phyloP scores from a whole-genome alignment of 2,797 vertebrate genomes.

The Menidia menidia region DNA sequence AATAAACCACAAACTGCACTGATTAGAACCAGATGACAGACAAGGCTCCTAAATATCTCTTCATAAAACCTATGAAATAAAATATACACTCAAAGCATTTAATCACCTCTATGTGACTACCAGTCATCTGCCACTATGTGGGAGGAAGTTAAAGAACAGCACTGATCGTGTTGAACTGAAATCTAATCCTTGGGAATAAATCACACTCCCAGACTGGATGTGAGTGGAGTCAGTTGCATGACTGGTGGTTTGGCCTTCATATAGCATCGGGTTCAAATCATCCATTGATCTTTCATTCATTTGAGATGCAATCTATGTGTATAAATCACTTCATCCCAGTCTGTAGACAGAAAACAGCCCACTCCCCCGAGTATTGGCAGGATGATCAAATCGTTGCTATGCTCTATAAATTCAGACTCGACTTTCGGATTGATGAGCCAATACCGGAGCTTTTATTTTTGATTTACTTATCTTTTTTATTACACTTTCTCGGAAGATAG shows the following conservation, averaged over 20 bases:
- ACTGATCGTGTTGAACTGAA: constrained; percentile 61
- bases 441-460: constrained; percentile 12
- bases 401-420: constrained; percentile 41
- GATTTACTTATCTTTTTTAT: constrained; percentile 28
- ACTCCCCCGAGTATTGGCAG: constrained; percentile 37
- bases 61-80: constrained; percentile 63
- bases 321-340: constrained; percentile 58
- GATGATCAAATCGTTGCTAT: constrained; percentile 23
- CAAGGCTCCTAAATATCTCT: constrained; percentile 54
- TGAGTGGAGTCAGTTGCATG: constrained; percentile 41
- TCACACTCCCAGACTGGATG: constrained; percentile 43
- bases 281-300: constrained; percentile 54
- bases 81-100: constrained; percentile 51
- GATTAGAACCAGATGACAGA: constrained; percentile 70
- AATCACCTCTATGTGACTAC: constrained; percentile 57
- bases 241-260: constrained; percentile 54
- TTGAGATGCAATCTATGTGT: constrained; percentile 57
- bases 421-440: constrained; percentile 17
- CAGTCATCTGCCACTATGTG: constrained; percentile 59
- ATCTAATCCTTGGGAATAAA: constrained; percentile 54
- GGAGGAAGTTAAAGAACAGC: constrained; percentile 64
- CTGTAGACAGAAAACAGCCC: constrained; percentile 40
- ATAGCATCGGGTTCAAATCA: constrained; percentile 52
- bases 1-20: constrained; percentile 59
- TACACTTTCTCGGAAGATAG: constrained; percentile 2